phyloP scores from a whole-genome alignment of 2,797 vertebrate species.

The Poeciliopsis presidionis region DNA sequence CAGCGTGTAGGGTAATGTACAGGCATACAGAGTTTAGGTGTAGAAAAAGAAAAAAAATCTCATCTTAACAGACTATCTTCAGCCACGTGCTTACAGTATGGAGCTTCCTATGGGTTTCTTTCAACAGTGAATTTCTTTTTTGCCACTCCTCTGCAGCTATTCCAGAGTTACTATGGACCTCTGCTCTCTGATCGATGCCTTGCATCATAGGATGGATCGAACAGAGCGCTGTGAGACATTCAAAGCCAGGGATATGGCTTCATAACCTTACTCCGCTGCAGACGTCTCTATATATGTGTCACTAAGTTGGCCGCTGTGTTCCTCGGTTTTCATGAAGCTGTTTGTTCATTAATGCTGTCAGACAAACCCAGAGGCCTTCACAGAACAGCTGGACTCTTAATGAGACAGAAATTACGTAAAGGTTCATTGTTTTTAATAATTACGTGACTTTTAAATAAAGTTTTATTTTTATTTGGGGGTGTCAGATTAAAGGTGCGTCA shows the following conservation, averaged over 20 bases:
- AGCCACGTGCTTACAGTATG: not conserved
- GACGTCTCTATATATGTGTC: not conserved
- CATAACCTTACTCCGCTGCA: not conserved
- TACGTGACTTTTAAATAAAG: not conserved
- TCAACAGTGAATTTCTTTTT: too few relatives aligned
- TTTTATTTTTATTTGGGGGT: not conserved
- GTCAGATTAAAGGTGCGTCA: not conserved
- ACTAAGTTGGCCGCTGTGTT: too few relatives aligned
- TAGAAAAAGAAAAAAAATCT: not conserved
- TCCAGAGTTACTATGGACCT: not conserved
- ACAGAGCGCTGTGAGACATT: not conserved
- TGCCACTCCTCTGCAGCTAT: not conserved
- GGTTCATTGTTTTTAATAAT: not conserved
- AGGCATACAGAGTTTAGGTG: not conserved
- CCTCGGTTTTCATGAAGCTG: too few relatives aligned
- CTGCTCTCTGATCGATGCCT: not conserved
- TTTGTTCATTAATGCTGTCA: not conserved
- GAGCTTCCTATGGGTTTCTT: too few relatives aligned
- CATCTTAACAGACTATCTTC: not conserved
- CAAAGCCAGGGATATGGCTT: not conserved
- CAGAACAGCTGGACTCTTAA: not conserved
- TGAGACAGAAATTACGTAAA: not conserved
- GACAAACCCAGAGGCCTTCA: not conserved
- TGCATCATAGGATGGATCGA: not conserved
- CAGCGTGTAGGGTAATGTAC: not conserved